Evolutionary conservation across 37 sponge, comb jelly and placozoan species (phyloP).

Genomic region (Haliclona indistincta): DNA sequence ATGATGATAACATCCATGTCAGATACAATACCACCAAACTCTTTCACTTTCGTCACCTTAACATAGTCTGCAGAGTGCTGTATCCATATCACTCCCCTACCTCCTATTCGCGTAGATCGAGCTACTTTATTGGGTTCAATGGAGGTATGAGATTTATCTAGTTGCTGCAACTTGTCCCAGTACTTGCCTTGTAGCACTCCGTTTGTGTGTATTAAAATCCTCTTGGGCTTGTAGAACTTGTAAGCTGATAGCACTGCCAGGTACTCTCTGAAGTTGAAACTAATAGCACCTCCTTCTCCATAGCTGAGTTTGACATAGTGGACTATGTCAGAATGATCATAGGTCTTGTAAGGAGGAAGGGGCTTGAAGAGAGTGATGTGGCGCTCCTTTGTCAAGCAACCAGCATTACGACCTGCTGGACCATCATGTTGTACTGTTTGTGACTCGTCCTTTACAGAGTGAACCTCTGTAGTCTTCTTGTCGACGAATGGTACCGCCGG

Average conservation of each 20-base stretch:
- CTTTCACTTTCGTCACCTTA: not conserved
- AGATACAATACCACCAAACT: not conserved
- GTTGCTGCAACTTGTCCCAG: slow-evolving; percentile 10
- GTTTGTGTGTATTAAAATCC: not conserved
- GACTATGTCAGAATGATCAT: slow-evolving; percentile 1
- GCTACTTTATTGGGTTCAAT: not conserved
- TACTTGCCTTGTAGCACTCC: not conserved
- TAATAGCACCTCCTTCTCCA: not conserved
- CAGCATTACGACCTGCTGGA: too few species aligned
- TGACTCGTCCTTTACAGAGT: too few species aligned
- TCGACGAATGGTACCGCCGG: too few species aligned
- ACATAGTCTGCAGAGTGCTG: not conserved
- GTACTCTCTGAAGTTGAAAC: not conserved
- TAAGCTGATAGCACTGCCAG: not conserved
- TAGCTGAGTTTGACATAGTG: not conserved
- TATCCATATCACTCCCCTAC: not conserved
- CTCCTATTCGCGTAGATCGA: not conserved
- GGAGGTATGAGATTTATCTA: too few species aligned
- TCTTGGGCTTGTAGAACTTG: slow-evolving; percentile 4
- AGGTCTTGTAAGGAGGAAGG: too few species aligned
- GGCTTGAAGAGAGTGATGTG: too few species aligned
- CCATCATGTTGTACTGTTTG: too few species aligned
- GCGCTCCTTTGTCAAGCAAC: too few species aligned
- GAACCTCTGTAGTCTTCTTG: too few species aligned
- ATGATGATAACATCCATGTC: slow-evolving; percentile 2